Conservation (phyloP, 2,888 invertebrate species). For the Dorcus parallelipipedus region DNA sequence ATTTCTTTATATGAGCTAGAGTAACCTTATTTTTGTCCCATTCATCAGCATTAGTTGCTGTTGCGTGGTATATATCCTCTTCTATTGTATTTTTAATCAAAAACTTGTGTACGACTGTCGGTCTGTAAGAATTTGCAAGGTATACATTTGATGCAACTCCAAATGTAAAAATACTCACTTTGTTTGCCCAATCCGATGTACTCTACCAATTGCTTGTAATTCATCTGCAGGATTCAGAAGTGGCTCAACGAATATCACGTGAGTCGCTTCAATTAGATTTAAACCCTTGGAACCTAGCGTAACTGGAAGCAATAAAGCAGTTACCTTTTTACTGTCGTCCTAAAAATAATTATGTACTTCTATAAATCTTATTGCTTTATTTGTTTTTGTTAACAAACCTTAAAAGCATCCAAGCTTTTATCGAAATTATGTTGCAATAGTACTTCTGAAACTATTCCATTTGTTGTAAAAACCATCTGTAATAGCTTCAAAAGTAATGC, state of each 20-base stretch:
- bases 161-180: constrained; percentile 47
- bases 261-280: constrained; percentile 75
- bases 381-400: constrained; percentile 40
- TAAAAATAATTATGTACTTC: not conserved
- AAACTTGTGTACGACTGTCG: constrained; percentile 70
- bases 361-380: not conserved
- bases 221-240: constrained; percentile 70
- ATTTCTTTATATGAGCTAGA: constrained; percentile 43
- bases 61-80: constrained; percentile 59
- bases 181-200: constrained; percentile 77
- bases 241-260: constrained; percentile 73
- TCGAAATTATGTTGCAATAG: constrained; percentile 26
- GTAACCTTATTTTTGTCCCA: constrained; percentile 51
- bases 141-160: not conserved
- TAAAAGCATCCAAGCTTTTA: constrained; percentile 52
- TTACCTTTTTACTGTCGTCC: constrained; percentile 40
- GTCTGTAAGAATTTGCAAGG: constrained; percentile 38
- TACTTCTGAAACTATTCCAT: constrained; percentile 47
- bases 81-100: constrained; percentile 67
- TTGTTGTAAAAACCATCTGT: constrained; percentile 53
- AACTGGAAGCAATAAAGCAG: constrained; percentile 65
- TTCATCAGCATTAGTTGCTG: constrained; percentile 41
- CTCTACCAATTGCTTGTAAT: constrained; percentile 72
- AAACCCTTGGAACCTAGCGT: constrained; percentile 71
- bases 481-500: constrained; percentile 53